phyloP scores from a whole-genome alignment of 2,888 invertebrate species.

The Saturnia japonica region DNA sequence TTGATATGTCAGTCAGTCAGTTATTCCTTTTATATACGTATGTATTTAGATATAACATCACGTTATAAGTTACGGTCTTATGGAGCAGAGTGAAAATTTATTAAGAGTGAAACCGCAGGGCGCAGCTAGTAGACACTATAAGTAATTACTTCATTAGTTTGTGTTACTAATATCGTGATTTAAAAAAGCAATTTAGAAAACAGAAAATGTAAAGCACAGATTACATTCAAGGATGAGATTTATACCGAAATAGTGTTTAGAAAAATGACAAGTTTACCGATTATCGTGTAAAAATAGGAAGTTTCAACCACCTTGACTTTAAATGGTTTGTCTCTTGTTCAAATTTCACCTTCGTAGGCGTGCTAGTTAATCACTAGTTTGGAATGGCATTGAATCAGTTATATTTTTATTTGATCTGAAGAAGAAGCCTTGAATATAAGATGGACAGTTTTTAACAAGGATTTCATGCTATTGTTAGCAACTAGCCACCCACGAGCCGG shows the following conservation, averaged over 20 bases:
- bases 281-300: constrained; percentile 24
- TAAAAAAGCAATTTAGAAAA: neutral
- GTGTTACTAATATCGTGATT: neutral
- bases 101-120: too few species aligned
- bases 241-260: neutral
- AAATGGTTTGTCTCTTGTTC: constrained; percentile 39
- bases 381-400: constrained; percentile 57
- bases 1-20: too few species aligned
- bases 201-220: neutral
- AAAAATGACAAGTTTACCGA: constrained; percentile 1
- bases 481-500: constrained; percentile 32
- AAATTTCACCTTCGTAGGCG: constrained; percentile 38
- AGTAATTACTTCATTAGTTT: neutral
- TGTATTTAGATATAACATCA: too few species aligned
- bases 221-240: constrained; percentile 3
- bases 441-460: constrained; percentile 42
- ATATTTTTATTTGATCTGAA: constrained; percentile 39
- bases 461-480: constrained; percentile 43
- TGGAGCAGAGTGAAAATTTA: too few species aligned
- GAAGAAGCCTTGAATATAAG: constrained; percentile 52
- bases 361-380: constrained; percentile 52
- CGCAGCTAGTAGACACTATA: neutral
- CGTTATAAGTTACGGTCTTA: too few species aligned
- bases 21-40: too few species aligned
- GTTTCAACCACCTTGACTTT: constrained; percentile 25